phyloP scores from a whole-genome alignment of 2,888 invertebrate species.

The Ctenicera cuprea region DNA sequence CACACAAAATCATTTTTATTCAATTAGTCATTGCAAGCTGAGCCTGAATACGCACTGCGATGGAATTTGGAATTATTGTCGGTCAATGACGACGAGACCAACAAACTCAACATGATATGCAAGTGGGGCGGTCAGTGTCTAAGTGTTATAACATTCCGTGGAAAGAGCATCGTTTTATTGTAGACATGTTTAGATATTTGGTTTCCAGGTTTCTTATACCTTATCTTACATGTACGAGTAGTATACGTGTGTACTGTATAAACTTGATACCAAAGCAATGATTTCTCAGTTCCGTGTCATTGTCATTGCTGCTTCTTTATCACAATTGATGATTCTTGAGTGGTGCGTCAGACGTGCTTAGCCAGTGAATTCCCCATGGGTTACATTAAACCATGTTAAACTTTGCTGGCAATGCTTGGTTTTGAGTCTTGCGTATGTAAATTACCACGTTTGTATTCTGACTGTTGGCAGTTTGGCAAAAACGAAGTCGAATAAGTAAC shows the following conservation, averaged over 20 bases:
- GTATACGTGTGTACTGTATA: slow-evolving; percentile 34
- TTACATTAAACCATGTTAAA: not conserved
- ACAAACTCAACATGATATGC: slow-evolving; percentile 21
- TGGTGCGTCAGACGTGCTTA: slow-evolving; percentile 46
- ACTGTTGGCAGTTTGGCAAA: not conserved
- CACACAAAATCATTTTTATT: not conserved
- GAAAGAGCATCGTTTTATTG: slow-evolving; percentile 11
- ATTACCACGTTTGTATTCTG: not conserved
- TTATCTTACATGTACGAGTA: not conserved
- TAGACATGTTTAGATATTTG: slow-evolving; percentile 20
- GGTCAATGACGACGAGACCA: slow-evolving; percentile 22
- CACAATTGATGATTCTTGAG: slow-evolving; percentile 46
- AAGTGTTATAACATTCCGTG: slow-evolving; percentile 18
- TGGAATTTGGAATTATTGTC: slow-evolving; percentile 31
- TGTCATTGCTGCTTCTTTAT: slow-evolving; percentile 36
- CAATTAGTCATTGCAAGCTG: not conserved
- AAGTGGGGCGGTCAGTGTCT: slow-evolving; percentile 27
- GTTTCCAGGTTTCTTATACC: not conserved
- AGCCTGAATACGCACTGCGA: slow-evolving; percentile 11
- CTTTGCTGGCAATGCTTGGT: not conserved
- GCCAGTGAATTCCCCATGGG: slow-evolving; percentile 26
- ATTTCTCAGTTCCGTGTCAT: slow-evolving; percentile 49
- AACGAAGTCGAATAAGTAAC: not conserved
- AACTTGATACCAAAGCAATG: slow-evolving; percentile 34
- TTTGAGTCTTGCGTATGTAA: not conserved